Percentiles rank a stretch among this genome's conserved stretches.
Conservation (phyloP, 2,797 vertebrate species). For the Cynopterus sphinx region DNA sequence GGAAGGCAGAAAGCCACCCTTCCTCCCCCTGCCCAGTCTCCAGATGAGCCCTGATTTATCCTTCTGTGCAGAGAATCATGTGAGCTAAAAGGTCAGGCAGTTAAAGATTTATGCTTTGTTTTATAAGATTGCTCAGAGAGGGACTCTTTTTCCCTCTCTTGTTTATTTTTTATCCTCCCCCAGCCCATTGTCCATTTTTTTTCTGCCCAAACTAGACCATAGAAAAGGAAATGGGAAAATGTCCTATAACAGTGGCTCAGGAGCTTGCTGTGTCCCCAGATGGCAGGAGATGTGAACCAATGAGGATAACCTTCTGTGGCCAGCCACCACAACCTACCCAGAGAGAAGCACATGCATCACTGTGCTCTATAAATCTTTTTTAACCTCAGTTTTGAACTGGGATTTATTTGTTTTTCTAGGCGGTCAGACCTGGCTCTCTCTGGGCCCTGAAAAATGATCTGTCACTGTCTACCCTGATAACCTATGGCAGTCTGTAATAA, state of each 20-base stretch:
- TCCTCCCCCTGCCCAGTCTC: conserved; percentile 6
- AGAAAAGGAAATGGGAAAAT: conserved; percentile 69
- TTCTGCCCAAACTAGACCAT: conserved; percentile 72
- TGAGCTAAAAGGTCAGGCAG: conserved; percentile 79
- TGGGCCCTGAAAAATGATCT: conserved; percentile 77
- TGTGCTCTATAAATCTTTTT: conserved; percentile 80
- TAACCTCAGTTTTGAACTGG: conserved; percentile 74
- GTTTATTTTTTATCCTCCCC: conserved; percentile 65
- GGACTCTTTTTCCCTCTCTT: conserved; percentile 61
- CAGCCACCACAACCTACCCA: conserved; percentile 63
- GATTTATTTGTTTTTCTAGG: conserved; percentile 85
- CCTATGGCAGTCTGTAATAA: conserved; percentile 76
- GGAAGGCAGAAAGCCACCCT: conserved; percentile 56
- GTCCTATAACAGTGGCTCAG: conserved; percentile 57
- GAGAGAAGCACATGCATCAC: conserved; percentile 51
- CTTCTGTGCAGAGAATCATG: conserved; percentile 67
- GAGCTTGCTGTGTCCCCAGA: conserved; percentile 51
- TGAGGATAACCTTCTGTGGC: conserved; percentile 42
- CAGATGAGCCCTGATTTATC: conserved; percentile 78
- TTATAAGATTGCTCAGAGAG: conserved; percentile 77
- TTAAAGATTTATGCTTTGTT: conserved; percentile 82
- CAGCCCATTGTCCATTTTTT: conserved; percentile 74
- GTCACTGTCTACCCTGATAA: conserved; percentile 82
- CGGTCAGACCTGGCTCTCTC: conserved; percentile 78
- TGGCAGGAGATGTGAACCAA: conserved; percentile 46